Percentiles rank a stretch among this genome's conserved stretches.
Evolutionary conservation across 2,888 invertebrate genomes (phyloP).

Genomic region (Cephus rjabovi): DNA sequence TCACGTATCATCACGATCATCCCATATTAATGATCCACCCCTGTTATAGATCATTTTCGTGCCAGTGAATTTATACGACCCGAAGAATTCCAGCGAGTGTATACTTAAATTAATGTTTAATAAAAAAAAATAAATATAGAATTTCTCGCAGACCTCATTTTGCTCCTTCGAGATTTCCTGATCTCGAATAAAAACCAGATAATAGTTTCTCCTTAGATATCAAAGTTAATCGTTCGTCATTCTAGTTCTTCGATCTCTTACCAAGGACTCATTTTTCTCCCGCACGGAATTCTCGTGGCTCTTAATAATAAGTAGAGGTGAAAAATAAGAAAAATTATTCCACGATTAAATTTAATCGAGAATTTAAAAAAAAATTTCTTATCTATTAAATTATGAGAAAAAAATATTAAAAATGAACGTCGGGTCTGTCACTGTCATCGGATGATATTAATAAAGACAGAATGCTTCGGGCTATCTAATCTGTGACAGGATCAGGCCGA

Average conservation of each 20-base stretch:
- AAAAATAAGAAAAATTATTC: background rate
- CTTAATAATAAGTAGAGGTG: background rate
- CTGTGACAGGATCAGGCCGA: conserved; percentile 51
- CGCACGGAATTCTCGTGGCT: background rate
- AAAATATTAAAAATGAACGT: conserved; percentile 9
- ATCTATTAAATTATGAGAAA: background rate
- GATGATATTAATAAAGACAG: conserved; percentile 63
- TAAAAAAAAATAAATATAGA: background rate
- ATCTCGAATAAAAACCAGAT: background rate
- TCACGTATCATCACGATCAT: conserved; percentile 1
- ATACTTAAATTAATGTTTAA: background rate
- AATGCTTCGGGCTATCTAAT: conserved; percentile 48
- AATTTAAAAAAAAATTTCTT: background rate
- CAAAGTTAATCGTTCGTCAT: background rate
- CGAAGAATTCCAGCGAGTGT: background rate
- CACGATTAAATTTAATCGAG: background rate
- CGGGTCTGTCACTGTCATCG: conserved; percentile 60
- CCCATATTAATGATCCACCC: background rate
- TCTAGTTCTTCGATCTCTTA: background rate
- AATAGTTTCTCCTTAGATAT: background rate
- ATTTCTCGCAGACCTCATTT: background rate
- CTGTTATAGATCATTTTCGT: background rate
- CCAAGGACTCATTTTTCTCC: background rate
- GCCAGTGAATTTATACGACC: background rate
- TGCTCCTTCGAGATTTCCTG: background rate